Conservation (phyloP, 2,113 vertebrate genomes). For the Tachycineta bicolor region DNA sequence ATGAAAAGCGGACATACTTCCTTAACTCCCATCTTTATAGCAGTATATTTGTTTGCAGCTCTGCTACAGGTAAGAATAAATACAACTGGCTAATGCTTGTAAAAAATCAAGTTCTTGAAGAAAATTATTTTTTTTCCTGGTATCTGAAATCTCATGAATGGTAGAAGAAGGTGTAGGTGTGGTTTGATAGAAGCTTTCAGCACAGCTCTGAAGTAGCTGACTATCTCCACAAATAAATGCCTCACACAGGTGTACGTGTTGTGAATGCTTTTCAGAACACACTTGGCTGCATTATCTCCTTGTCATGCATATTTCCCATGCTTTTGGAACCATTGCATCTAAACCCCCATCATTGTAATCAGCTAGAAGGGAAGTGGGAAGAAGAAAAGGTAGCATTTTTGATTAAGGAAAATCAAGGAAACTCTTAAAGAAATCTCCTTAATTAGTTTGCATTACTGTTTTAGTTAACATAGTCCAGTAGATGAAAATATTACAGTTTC, state of each 20-base stretch:
- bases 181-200: neutral
- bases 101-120: neutral
- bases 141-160: neutral
- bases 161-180: neutral
- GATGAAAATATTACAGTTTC: neutral
- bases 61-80: conserved; percentile 86
- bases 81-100: neutral
- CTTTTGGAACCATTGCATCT: neutral
- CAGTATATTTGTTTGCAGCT: conserved; percentile 89
- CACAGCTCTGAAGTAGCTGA: neutral
- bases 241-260: neutral
- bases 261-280: neutral
- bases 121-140: neutral
- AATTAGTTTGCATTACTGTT: neutral
- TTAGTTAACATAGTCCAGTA: neutral
- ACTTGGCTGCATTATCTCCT: neutral
- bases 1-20: conserved; percentile 97
- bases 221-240: neutral
- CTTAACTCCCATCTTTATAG: conserved; percentile 89
- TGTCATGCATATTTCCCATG: neutral
- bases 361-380: neutral
- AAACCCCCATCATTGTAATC: neutral
- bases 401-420: neutral
- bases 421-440: neutral
- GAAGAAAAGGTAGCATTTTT: neutral